Percentiles rank a stretch among this genome's conserved stretches.
Evolutionary conservation across 2,888 invertebrate genomes (phyloP).

Genomic region (Lasius fuliginosus): DNA sequence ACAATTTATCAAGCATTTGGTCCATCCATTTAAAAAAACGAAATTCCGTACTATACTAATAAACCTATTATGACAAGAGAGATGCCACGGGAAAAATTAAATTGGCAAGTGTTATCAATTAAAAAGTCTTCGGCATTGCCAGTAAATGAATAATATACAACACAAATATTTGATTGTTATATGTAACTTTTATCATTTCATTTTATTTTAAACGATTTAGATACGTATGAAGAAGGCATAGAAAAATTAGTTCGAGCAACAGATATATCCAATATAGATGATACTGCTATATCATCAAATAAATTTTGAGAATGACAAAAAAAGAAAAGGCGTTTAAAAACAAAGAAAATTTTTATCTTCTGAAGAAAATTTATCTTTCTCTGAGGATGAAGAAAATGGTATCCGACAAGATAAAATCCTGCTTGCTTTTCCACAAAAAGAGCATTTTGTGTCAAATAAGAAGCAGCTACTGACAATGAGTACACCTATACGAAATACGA

Average conservation of each 20-base stretch:
- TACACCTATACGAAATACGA: neutral
- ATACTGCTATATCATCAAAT: neutral
- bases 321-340: neutral
- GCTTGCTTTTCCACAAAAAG: neutral
- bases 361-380: neutral
- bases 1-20: neutral
- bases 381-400: neutral
- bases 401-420: neutral
- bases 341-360: neutral
- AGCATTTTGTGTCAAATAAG: neutral
- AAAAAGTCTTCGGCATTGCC: slow-evolving; percentile 10
- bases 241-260: neutral
- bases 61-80: neutral
- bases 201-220: slow-evolving; percentile 24
- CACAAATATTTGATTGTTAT: neutral
- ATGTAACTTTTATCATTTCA: neutral
- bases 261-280: slow-evolving; percentile 12
- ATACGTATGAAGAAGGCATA: neutral
- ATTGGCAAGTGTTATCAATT: neutral
- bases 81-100: neutral
- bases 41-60: neutral
- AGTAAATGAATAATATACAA: neutral
- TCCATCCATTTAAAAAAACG: neutral
- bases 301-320: neutral
- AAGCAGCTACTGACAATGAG: neutral